Conservation (phyloP, 2,888 invertebrate species). For the Sminthurinus aureus region DNA sequence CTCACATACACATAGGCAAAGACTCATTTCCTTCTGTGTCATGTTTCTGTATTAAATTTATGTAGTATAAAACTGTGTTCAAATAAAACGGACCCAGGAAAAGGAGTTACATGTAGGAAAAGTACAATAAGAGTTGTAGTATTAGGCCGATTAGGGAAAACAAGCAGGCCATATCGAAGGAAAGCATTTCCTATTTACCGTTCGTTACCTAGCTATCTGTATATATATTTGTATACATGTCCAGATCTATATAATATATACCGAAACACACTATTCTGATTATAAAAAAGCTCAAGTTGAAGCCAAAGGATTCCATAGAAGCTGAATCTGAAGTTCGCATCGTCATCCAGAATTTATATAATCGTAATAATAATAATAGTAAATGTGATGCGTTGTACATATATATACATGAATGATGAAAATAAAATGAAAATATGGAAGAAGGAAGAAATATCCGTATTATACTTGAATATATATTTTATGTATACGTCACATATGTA, state of each 20-base stretch:
- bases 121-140: neutral
- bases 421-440: neutral
- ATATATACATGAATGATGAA: slow-evolving; percentile 2
- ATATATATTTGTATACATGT: neutral
- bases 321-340: neutral
- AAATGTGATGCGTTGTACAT: no score
- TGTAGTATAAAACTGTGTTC: neutral
- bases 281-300: slow-evolving; percentile 16
- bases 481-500: no score
- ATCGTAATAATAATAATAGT: neutral
- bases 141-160: neutral
- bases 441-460: neutral
- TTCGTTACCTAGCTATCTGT: neutral
- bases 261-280: neutral
- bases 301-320: slow-evolving; percentile 27
- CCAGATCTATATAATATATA: neutral
- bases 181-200: neutral
- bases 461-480: neutral
- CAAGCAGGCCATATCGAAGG: neutral
- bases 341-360: neutral
- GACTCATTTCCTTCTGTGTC: neutral
- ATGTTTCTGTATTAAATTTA: slow-evolving; percentile 1
- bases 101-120: slow-evolving; percentile 4
- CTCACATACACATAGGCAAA: neutral
- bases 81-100: slow-evolving; percentile 12